Percentiles rank a stretch among this genome's conserved stretches.
Conservation (phyloP, 1,140 invertebrate species). For the Megathymus violae region DNA sequence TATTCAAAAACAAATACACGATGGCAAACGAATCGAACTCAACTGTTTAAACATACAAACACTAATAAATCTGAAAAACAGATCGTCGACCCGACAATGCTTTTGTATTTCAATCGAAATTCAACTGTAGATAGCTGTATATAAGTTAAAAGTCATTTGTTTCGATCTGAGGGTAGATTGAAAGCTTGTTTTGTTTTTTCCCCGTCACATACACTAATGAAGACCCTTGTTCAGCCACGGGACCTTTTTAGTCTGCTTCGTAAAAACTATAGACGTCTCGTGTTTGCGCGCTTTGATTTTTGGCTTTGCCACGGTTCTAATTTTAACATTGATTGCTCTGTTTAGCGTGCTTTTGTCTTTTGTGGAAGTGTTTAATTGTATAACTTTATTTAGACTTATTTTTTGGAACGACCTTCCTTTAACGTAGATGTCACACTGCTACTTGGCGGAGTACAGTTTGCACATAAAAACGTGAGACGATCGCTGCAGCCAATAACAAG, state of each 20-base stretch:
- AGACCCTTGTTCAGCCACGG: slow-evolving; percentile 32
- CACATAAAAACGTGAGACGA: too few relatives aligned
- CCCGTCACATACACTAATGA: slow-evolving; percentile 33
- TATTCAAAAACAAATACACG: slow-evolving; percentile 35
- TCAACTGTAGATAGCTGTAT: not conserved
- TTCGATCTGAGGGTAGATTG: slow-evolving; percentile 15
- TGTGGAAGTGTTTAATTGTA: too few relatives aligned
- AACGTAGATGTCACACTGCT: too few relatives aligned
- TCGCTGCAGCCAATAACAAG: too few relatives aligned
- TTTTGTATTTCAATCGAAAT: not conserved
- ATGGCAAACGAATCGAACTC: slow-evolving; percentile 29
- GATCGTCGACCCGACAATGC: slow-evolving; percentile 22
- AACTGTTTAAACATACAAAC: slow-evolving; percentile 33
- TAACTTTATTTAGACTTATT: too few relatives aligned
- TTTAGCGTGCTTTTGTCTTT: too few relatives aligned
- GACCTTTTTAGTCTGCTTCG: slow-evolving; percentile 19
- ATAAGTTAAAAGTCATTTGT: slow-evolving; percentile 4
- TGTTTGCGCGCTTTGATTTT: slow-evolving; percentile 23
- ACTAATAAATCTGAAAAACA: slow-evolving; percentile 34
- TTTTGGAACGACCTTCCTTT: too few relatives aligned
- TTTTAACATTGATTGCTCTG: slow-evolving; percentile 15
- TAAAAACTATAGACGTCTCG: slow-evolving; percentile 28
- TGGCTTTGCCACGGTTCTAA: not conserved
- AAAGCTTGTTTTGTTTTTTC: slow-evolving; percentile 32
- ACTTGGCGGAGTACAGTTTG: too few relatives aligned